Percentiles rank a stretch among this genome's conserved stretches.
Conservation (phyloP, 2,113 vertebrate species). For the Eulacestoma nigropectus region DNA sequence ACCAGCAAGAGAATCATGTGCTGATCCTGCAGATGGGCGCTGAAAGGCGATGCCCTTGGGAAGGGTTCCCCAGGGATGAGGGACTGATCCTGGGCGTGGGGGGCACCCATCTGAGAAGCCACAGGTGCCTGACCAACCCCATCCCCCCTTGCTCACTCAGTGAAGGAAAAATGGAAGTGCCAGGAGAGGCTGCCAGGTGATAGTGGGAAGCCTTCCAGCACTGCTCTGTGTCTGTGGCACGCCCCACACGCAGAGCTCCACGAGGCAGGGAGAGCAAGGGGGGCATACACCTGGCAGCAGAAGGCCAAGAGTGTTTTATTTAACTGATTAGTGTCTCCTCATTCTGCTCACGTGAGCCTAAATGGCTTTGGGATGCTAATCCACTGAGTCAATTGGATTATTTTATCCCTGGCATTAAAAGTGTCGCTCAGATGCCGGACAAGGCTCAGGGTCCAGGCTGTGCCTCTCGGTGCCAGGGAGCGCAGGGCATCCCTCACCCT, state of each 20-base stretch:
- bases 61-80: not conserved
- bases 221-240: not conserved
- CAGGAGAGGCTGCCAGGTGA: not conserved
- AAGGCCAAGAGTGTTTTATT: not conserved
- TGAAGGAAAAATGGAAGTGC: not conserved
- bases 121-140: not conserved
- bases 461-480: not conserved
- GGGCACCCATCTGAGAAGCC: not conserved
- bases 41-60: fast-evolving
- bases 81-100: not conserved
- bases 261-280: fast-evolving
- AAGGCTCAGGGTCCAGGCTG: not conserved
- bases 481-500: not conserved
- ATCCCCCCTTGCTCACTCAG: not conserved
- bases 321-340: conserved; percentile 12
- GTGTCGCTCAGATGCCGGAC: not conserved
- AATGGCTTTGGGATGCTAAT: conserved; percentile 54
- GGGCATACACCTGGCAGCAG: not conserved
- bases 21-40: not conserved
- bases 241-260: not conserved
- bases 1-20: fast-evolving
- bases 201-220: not conserved
- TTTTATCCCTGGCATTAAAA: conserved; percentile 20
- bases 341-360: conserved; percentile 26
- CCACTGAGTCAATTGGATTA: conserved; percentile 49